Evolutionary conservation across 2,888 invertebrate genomes (phyloP).

Genomic region (Catocala nupta): DNA sequence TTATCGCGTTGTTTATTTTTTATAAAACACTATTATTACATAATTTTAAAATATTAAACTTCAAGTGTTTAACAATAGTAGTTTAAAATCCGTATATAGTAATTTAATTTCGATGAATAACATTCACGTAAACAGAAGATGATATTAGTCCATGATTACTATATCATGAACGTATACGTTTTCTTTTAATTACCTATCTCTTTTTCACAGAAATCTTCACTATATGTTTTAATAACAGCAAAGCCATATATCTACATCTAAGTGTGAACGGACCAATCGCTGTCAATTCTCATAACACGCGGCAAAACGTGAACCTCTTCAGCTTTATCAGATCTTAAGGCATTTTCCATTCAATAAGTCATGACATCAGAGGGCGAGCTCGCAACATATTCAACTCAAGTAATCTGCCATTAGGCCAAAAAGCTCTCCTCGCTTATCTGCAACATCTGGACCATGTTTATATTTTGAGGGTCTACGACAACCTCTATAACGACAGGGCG

Average conservation of each 20-base stretch:
- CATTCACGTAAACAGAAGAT: too few relatives aligned
- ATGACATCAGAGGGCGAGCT: slow-evolving; percentile 59
- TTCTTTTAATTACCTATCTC: too few relatives aligned
- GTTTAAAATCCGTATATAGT: too few relatives aligned
- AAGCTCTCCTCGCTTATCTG: slow-evolving; percentile 83
- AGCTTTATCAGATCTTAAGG: slow-evolving; percentile 62
- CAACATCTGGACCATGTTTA: slow-evolving; percentile 85
- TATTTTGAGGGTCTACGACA: slow-evolving; percentile 84
- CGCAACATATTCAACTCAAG: slow-evolving; percentile 73
- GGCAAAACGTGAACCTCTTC: slow-evolving; percentile 27
- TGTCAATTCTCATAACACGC: slow-evolving; percentile 9
- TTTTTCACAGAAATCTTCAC: too few relatives aligned
- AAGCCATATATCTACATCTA: neutral
- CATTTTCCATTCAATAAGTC: slow-evolving; percentile 74
- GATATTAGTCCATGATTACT: too few relatives aligned
- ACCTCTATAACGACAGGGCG: slow-evolving; percentile 83
- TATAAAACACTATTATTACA: too few relatives aligned
- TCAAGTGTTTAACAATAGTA: too few relatives aligned
- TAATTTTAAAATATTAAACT: too few relatives aligned
- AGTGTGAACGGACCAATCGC: neutral
- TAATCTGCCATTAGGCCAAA: slow-evolving; percentile 85
- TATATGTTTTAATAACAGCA: neutral
- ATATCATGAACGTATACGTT: too few relatives aligned
- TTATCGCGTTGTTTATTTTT: too few relatives aligned
- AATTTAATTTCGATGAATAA: too few relatives aligned